Evolutionary conservation across 2,113 vertebrate species (phyloP).

Genomic region (Varanus salvator): DNA sequence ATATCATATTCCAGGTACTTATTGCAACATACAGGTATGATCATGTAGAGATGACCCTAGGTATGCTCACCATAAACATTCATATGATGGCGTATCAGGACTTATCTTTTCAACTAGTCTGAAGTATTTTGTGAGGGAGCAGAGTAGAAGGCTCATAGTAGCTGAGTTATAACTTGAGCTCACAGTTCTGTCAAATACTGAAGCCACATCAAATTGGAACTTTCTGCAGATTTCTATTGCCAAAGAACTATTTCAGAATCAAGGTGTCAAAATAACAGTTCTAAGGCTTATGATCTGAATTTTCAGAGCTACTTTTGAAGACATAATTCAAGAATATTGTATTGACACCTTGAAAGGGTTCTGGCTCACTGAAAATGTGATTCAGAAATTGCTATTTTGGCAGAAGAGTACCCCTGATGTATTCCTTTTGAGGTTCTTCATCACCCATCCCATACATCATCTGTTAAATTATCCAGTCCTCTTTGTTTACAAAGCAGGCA

Average conservation of each 20-base stretch:
- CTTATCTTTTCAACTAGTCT: constrained; percentile 20
- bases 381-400: constrained; percentile 12
- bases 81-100: not conserved
- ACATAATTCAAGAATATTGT: not conserved
- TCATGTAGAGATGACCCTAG: not conserved
- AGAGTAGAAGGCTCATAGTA: not conserved
- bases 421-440: constrained; percentile 19
- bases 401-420: constrained; percentile 22
- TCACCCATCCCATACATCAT: not conserved
- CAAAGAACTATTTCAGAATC: constrained; percentile 16
- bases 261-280: not conserved
- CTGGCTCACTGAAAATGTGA: not conserved
- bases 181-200: not conserved
- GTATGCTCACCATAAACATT: not conserved
- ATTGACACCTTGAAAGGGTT: constrained; percentile 12
- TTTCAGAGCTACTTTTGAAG: constrained; percentile 23
- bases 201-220: not conserved
- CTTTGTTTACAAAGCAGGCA: constrained; percentile 1
- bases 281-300: not conserved
- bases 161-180: not conserved
- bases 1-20: no score
- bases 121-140: not conserved
- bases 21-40: not conserved
- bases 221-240: not conserved
- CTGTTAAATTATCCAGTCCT: not conserved